Evolutionary conservation across 2,888 invertebrate genomes (phyloP), one percentile per base, ranked within the genome.

Genomic region (Drosophila lacicola): DNA sequence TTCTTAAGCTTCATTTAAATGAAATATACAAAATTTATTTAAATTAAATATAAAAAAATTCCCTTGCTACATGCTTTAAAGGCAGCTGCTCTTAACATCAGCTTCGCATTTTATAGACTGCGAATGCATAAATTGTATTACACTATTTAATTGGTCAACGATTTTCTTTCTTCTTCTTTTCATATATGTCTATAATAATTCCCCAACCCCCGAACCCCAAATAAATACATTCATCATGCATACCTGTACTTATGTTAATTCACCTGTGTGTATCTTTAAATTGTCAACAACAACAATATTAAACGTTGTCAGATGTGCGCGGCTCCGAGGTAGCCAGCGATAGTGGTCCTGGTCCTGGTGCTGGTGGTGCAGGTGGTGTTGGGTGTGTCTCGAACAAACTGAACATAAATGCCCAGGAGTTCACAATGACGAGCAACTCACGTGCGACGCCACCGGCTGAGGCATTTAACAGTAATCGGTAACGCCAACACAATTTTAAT

Each of bases 391-490:
- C 88, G 87, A 95, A 95, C 91, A 95, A 95, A 93, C 94, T 97
- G 85, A 97, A 97, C 93, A 97, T 96, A 78, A 96, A 97, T 93
- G 97, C 97, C 69, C 97, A 97, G 94, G 97, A 97, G 94, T 97
- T 97, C 93, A 96, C 96, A 89, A 96, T 96, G 96, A 95, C 79
- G 54, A 63, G 63, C 63, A 69, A 79, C 64, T 62, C 70, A 55
- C 74, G 74, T 49, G 63, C 71, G 21, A 72, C 78, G 69, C 73
- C 87, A 78, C 80, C 90, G 81, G 84, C 83, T 78, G 89, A 90
- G 80, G 73, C 83, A 69, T 71, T 69, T 56, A 74, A 64, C 75
- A 88, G 75, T 77, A 80, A 88, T 89, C 90, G 91, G 91, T 92
- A 92, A 90, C 76, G 84, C 82, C 85, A 82, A 82, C 65, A 74